phyloP scores from a whole-genome alignment of 2,113 vertebrate genomes.

The Hyperopisus bebe region DNA sequence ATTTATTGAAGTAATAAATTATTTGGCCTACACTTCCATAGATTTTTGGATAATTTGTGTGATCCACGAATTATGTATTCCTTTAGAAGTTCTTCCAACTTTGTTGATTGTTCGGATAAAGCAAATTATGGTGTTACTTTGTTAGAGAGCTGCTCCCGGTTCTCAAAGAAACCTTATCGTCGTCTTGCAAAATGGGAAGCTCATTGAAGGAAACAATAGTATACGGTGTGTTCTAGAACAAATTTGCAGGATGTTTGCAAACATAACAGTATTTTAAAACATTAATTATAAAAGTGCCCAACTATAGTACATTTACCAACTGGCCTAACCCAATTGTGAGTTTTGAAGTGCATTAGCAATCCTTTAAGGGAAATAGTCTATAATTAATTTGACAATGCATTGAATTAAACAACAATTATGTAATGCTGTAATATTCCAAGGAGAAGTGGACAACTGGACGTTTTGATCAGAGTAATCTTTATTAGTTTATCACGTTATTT shows the following conservation, averaged over 20 bases:
- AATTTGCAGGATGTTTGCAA: background rate
- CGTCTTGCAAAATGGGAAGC: background rate
- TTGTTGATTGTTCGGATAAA: background rate
- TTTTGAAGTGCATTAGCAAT: background rate
- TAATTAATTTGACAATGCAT: background rate
- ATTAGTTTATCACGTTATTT: background rate
- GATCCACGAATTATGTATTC: background rate
- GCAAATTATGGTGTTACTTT: conserved; percentile 17
- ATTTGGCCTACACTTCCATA: background rate
- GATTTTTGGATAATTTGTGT: background rate
- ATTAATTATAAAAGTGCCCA: background rate
- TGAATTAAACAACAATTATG: background rate
- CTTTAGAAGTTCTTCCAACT: background rate
- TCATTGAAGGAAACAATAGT: background rate
- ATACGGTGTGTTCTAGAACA: no score
- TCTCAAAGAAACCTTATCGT: background rate
- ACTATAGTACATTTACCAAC: background rate
- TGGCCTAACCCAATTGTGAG: background rate
- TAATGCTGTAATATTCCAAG: background rate
- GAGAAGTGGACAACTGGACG: background rate
- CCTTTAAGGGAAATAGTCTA: background rate
- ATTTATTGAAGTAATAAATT: background rate
- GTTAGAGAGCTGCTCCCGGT: background rate
- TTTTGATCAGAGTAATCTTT: background rate
- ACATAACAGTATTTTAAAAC: background rate